These are phyloP conservation scores for Ditula angustiorana DNA, from an alignment of 2,888 invertebrate genomes.

Conservation along the genomic window DNA sequence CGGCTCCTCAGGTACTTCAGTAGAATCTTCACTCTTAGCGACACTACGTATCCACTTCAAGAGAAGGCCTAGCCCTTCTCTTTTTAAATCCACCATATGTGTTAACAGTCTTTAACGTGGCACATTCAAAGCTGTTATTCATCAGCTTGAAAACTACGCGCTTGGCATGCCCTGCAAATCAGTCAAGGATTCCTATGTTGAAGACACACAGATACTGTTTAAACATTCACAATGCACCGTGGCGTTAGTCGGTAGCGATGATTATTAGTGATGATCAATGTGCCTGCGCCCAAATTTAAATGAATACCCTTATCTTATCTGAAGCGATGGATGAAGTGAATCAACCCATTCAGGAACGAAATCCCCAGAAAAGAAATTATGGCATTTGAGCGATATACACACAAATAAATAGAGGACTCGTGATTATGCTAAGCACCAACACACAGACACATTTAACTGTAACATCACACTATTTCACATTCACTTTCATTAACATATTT, in stretches of 20 bases:
- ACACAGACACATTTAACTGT: constrained; percentile 22
- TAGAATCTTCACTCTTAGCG: constrained; percentile 59
- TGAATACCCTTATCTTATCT: constrained; percentile 69
- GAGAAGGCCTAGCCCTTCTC: constrained; percentile 80
- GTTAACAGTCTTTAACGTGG: constrained; percentile 66
- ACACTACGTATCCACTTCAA: constrained; percentile 65
- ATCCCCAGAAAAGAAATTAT: constrained; percentile 59
- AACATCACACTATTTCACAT: constrained; percentile 49
- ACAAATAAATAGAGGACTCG: constrained; percentile 27
- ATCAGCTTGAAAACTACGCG: constrained; percentile 73
- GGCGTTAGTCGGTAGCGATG: constrained; percentile 62
- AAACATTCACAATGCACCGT: constrained; percentile 67
- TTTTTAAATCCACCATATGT: constrained; percentile 79
- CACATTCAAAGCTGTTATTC: constrained; percentile 71
- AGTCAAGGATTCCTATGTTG: constrained; percentile 83
- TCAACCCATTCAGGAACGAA: constrained; percentile 65
- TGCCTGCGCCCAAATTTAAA: constrained; percentile 60
- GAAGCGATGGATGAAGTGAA: constrained; percentile 61
- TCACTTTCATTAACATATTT: constrained; percentile 58
- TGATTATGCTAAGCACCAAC: constrained; percentile 42
- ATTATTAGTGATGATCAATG: constrained; percentile 62
- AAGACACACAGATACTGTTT: constrained; percentile 83
- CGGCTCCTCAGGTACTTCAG: constrained; percentile 57
- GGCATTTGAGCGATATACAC: constrained; percentile 48
- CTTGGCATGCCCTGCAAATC: constrained; percentile 83